phyloP scores from a whole-genome alignment of 2,888 invertebrate genomes.

The Acrocera orbiculus region DNA sequence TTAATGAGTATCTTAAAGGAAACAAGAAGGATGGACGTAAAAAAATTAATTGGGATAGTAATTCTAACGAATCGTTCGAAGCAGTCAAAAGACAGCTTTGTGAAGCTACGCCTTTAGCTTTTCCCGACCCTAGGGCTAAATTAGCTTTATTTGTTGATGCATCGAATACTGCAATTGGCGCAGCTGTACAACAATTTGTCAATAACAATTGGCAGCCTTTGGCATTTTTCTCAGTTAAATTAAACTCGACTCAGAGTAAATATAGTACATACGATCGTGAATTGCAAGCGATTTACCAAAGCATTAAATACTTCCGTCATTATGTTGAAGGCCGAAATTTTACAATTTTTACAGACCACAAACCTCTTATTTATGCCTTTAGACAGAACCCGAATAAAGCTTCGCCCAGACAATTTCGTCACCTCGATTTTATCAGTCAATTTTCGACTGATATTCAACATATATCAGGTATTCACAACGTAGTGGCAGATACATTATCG shows the following conservation, averaged over 20 bases:
- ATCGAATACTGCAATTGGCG: not conserved
- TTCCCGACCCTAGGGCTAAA: not conserved
- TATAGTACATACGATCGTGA: conserved; percentile 1
- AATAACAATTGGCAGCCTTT: not conserved
- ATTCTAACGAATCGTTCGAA: not conserved
- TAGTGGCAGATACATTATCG: conserved; percentile 1
- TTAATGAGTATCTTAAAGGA: not conserved
- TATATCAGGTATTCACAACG: not conserved
- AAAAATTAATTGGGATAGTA: not conserved
- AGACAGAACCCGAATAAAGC: not conserved
- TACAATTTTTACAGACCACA: not conserved
- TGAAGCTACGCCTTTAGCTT: too few relatives aligned
- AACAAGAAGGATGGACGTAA: conserved; percentile 1
- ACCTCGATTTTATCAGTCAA: not conserved
- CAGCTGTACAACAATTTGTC: not conserved
- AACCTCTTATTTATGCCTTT: not conserved
- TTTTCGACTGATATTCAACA: not conserved
- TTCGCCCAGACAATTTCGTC: not conserved
- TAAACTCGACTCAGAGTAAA: not conserved
- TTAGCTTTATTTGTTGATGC: not conserved
- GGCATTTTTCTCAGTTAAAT: conserved; percentile 1
- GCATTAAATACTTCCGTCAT: not conserved
- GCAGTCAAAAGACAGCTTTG: not conserved
- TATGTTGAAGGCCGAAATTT: not conserved
- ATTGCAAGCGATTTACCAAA: not conserved